A percentile compares a stretch with the other conserved stretches of the same genome.
Evolutionary conservation across 2,113 vertebrate species (phyloP).

Genomic region (Cettia cetti): DNA sequence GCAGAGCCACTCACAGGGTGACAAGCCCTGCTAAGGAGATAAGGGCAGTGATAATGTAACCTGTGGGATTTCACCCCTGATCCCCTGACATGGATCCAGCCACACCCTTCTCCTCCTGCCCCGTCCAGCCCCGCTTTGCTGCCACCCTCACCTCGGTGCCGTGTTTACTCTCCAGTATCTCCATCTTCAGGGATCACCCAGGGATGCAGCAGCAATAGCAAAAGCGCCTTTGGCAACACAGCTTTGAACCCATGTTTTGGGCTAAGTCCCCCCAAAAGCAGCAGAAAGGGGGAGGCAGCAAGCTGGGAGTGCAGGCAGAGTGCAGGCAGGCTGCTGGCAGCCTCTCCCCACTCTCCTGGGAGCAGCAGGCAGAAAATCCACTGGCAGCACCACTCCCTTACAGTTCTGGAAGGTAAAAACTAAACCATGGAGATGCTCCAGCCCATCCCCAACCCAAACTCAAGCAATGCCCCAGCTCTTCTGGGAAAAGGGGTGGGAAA

Average conservation of each 20-base stretch:
- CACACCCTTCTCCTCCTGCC: not conserved
- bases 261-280: not conserved
- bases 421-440: not conserved
- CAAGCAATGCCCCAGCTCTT: not conserved
- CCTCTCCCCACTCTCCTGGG: not conserved
- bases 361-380: not conserved
- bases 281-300: not conserved
- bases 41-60: not conserved
- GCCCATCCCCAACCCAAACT: not conserved
- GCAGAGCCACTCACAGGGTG: accelerated
- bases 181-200: not conserved
- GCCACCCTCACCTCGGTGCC: accelerated
- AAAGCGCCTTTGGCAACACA: not conserved
- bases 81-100: accelerated
- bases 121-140: accelerated
- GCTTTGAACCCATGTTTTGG: not conserved
- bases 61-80: not conserved
- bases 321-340: not conserved
- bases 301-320: not conserved
- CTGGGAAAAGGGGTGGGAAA: not conserved
- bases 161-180: accelerated
- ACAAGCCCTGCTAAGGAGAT: not conserved
- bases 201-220: not conserved
- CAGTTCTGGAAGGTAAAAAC: not conserved
- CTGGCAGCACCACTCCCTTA: not conserved